These are phyloP conservation scores for Brachionus rotundiformis DNA, from an alignment of 1,140 invertebrate species.

Conservation along the genomic window DNA sequence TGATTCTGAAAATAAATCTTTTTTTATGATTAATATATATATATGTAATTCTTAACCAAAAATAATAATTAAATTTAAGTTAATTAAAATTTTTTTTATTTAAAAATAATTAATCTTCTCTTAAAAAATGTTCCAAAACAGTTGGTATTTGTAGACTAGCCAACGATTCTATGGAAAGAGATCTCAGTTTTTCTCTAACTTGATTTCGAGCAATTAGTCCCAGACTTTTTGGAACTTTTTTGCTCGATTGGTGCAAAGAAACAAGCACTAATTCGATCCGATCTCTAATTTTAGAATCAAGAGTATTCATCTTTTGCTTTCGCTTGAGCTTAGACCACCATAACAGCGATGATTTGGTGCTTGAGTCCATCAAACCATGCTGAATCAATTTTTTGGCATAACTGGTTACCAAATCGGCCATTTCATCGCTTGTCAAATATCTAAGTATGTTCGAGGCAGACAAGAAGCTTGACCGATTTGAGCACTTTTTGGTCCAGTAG, in stretches of 20 bases:
- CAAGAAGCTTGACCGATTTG: not conserved
- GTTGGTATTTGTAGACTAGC: not conserved
- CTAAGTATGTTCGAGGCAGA: constrained; percentile 12
- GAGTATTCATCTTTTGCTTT: not conserved
- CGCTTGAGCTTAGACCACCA: constrained; percentile 20
- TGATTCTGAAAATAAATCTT: too few relatives aligned
- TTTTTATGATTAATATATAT: too few relatives aligned
- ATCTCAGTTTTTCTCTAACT: not conserved
- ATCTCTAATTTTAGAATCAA: not conserved
- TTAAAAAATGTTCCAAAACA: not conserved
- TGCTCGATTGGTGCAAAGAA: not conserved
- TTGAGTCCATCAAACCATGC: not conserved
- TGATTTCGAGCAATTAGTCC: not conserved
- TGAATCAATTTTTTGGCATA: not conserved
- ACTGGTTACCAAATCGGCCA: not conserved
- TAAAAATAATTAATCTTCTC: not conserved
- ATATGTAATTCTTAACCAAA: too few relatives aligned
- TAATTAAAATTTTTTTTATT: too few relatives aligned
- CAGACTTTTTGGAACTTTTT: not conserved
- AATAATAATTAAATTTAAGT: too few relatives aligned
- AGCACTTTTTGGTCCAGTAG: not conserved
- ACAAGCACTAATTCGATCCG: not conserved
- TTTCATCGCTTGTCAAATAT: constrained; percentile 12
- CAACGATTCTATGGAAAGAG: not conserved
- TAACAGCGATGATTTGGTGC: not conserved